These are phyloP conservation scores for Callithrix jacchus DNA, from an alignment of 2,113 vertebrate species.

Conservation along the genomic window DNA sequence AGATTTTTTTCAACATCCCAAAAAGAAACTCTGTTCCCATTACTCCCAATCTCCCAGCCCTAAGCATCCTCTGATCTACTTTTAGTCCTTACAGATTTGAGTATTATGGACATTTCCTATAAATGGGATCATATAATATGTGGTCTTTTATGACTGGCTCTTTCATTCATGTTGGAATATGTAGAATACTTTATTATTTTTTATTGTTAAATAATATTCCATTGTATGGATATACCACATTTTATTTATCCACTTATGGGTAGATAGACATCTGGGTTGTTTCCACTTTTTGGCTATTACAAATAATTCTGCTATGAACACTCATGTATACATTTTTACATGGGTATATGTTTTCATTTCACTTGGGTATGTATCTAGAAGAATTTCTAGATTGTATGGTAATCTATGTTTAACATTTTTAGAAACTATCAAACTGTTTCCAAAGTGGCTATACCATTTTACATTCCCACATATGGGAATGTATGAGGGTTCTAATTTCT, in stretches of 20 bases:
- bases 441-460: not conserved
- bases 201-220: not conserved
- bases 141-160: not conserved
- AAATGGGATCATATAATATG: not conserved
- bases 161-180: not conserved
- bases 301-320: not conserved
- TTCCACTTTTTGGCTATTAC: slow-evolving; percentile 7
- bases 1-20: not conserved
- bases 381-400: not conserved
- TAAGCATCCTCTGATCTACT: not conserved
- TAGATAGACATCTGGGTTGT: not conserved
- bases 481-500: not conserved
- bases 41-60: not conserved
- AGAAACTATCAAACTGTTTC: not conserved
- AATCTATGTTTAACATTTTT: not conserved
- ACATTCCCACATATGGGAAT: not conserved
- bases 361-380: not conserved
- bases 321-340: not conserved
- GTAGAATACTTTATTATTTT: not conserved
- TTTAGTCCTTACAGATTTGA: not conserved
- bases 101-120: not conserved
- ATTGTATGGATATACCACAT: not conserved
- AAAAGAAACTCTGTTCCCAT: not conserved
- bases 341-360: not conserved
- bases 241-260: not conserved